Percentiles rank a stretch among this genome's conserved stretches.
These are phyloP conservation scores for Furnarius figulus DNA, from an alignment of 2,113 vertebrate species.

Conservation along the genomic window DNA sequence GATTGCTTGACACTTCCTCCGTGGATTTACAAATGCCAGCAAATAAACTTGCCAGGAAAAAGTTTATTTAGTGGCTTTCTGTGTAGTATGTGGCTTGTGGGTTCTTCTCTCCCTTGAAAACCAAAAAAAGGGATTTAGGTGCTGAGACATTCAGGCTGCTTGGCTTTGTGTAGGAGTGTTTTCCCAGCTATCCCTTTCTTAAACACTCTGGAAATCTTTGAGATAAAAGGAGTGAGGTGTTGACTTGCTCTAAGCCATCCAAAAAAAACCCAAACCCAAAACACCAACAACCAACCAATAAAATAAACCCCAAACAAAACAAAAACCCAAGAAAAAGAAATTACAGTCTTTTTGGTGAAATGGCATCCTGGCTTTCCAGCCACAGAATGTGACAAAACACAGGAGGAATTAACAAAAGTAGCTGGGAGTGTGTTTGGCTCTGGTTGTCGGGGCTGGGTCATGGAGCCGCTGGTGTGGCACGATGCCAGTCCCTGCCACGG, in stretches of 20 bases:
- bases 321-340: not conserved
- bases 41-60: not conserved
- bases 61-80: not conserved
- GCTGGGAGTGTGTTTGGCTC: accelerated
- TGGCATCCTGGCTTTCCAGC: not conserved
- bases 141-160: not conserved
- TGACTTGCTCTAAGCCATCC: not conserved
- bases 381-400: accelerated
- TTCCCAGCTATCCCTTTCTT: not conserved
- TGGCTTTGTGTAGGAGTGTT: not conserved
- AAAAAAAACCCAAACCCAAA: not conserved
- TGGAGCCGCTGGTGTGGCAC: not conserved
- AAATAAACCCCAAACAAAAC: not conserved
- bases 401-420: not conserved
- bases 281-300: no score
- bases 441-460: no score
- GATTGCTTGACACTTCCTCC: not conserved
- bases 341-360: not conserved
- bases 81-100: not conserved
- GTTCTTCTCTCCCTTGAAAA: not conserved
- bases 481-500: not conserved
- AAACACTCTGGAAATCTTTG: not conserved
- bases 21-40: not conserved
- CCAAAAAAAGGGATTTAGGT: not conserved
- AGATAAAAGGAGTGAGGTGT: not conserved